Evolutionary conservation across 2,113 vertebrate species (phyloP), one percentile per base, ranked within the genome.

Genomic region (Fulmarus glacialis): DNA sequence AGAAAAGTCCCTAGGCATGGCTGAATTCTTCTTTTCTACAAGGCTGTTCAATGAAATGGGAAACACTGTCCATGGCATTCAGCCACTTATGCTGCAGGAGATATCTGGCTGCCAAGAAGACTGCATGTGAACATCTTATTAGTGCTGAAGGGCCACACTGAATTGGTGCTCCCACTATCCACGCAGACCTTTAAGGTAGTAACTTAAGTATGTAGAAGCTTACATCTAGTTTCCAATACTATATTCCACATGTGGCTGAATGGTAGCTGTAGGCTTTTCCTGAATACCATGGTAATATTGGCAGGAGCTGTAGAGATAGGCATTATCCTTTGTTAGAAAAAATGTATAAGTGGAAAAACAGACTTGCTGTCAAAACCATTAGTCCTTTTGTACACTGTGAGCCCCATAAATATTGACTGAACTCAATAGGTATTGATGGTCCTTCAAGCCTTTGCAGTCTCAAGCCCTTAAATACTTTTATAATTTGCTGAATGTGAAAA

Each of bases 401-500:
- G 22, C 29, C 73, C n/a, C 18, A 21, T 83, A 66, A 81, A 48
- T 60, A 50, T 62, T 73, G 53, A 30, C 36, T 73, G 40, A 87
- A 53, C 13, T 72, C 42, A 42, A 2, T 19, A 83, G 22, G 4
- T 63, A 21, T 56, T 72, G 38, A 47, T 42, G 11, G 21, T 60
- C 14, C 50, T 91, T 82, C 1, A 1, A 80, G 34, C 4, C 30
- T 75, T 88, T 80, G 34, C 53, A 86, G 27, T 11, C 53, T 73
- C 30, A 82, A 47, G 58, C 30, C 40, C 23, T 80, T 86, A 79
- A 80, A 50, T 67, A 59, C 11, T 64, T 79, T 56, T 47, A 38
- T 73, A 86, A 83, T 89, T 91, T 77, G 7, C n/a, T 89, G 45
- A 81, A 58, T 70, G n/a, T 24, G 19, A 96, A 90, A 72, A 90